Evolutionary conservation across 2,113 vertebrate genomes (phyloP).

Genomic region (Varanus salvator): DNA sequence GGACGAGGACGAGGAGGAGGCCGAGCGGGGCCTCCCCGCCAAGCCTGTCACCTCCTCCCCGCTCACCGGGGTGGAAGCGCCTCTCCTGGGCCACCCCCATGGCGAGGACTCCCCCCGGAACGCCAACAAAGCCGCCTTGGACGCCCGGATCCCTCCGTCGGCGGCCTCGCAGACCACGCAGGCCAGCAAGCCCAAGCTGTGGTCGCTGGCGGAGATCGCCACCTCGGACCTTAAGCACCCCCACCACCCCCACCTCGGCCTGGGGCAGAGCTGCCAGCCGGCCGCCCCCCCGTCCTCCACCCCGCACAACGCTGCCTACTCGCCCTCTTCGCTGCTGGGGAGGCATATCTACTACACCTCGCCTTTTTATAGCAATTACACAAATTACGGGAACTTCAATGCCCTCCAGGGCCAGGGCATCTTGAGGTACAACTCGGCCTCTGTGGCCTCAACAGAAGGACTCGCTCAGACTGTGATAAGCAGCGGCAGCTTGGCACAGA

Average conservation of each 20-base stretch:
- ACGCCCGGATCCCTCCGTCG: slow-evolving; percentile 82
- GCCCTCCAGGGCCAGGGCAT: slow-evolving; percentile 95
- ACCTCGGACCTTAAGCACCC: slow-evolving; percentile 93
- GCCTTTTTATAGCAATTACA: slow-evolving; percentile 97
- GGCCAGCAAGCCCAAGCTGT: slow-evolving; percentile 91
- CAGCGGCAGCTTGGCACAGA: slow-evolving; percentile 76
- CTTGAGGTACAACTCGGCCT: slow-evolving; percentile 90
- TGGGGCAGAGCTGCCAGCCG: slow-evolving; percentile 81
- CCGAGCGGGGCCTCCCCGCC: slow-evolving; percentile 74
- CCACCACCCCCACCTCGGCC: slow-evolving; percentile 59
- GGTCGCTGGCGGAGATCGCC: slow-evolving; percentile 98
- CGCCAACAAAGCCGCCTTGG: slow-evolving; percentile 82
- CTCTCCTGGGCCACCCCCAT: slow-evolving; percentile 83
- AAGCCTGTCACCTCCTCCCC: slow-evolving; percentile 90
- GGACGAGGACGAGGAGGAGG: slow-evolving; percentile 76
- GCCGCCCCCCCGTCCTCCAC: slow-evolving; percentile 81
- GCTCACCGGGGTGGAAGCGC: slow-evolving; percentile 89
- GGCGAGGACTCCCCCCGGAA: slow-evolving; percentile 81
- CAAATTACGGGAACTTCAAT: slow-evolving; percentile 97
- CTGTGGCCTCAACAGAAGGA: slow-evolving; percentile 84
- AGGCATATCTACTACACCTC: slow-evolving; percentile 98
- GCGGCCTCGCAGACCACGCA: slow-evolving; percentile 76
- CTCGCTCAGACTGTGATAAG: slow-evolving; percentile 83
- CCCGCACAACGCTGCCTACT: slow-evolving; percentile 87
- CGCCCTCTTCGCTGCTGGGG: slow-evolving; percentile 91